These are phyloP conservation scores for Platygyra sinensis DNA, from an alignment of 64 coral and sea anemone species.

Conservation along the genomic window DNA sequence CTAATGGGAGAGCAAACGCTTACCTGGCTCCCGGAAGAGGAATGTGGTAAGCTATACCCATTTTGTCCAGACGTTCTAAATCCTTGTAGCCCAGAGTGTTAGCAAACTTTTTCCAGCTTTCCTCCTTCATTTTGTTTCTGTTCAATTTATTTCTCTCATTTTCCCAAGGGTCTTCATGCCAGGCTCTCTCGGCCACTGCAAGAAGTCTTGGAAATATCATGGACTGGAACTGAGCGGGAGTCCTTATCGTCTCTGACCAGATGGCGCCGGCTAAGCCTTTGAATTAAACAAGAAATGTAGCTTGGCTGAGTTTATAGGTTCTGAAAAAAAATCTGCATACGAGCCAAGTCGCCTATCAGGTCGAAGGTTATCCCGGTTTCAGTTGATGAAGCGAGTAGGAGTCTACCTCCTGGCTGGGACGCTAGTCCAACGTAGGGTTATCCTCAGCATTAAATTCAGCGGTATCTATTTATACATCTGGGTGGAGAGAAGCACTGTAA, in stretches of 20 bases:
- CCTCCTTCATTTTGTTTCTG: conserved; percentile 48
- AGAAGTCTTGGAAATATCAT: conserved; percentile 86
- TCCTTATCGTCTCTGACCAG: conserved; percentile 88
- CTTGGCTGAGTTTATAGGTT: too few relatives aligned
- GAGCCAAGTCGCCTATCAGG: too few relatives aligned
- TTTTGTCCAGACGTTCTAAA: conserved; percentile 50
- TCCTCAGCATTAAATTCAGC: too few relatives aligned
- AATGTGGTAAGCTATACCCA: conserved; percentile 66
- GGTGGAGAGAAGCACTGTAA: too few relatives aligned
- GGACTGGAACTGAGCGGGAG: conserved; percentile 73
- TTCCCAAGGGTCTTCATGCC: conserved; percentile 84
- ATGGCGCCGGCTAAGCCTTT: conserved; percentile 77
- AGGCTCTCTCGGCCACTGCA: conserved; percentile 80
- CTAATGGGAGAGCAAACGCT: neutral
- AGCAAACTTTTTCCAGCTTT: conserved; percentile 61
- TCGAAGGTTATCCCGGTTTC: too few relatives aligned
- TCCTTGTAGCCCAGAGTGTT: conserved; percentile 79
- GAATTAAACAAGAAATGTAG: neutral
- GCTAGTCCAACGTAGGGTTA: too few relatives aligned
- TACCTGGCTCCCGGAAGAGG: conserved; percentile 84
- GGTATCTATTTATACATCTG: too few relatives aligned
- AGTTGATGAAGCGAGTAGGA: too few relatives aligned
- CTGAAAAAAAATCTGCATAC: too few relatives aligned
- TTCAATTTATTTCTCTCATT: conserved; percentile 28
- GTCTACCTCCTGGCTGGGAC: too few relatives aligned